Evolutionary conservation across 2,888 invertebrate genomes (phyloP), one percentile per base, ranked within the genome.

Genomic region (Campopleginae sp.): DNA sequence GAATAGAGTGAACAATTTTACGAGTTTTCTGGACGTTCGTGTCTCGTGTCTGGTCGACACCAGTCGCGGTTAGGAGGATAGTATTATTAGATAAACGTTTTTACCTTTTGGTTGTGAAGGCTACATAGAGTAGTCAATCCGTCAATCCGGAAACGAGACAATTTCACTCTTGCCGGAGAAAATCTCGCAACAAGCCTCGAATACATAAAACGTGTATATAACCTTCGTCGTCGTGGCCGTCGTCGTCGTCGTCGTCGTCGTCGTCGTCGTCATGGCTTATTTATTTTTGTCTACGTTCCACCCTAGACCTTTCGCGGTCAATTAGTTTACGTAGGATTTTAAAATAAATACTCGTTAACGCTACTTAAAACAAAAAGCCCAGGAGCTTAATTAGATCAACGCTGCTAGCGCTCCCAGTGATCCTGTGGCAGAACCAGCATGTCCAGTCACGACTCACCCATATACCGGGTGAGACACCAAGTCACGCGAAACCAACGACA

Each of bases 271-370:
- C 76, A 33, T 44, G 82, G 88, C 87, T 89, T 90, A 89, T 90
- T 90, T 90, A 90, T 90, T 90, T 90, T 89, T 87, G 82, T 87
- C 84, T 61, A 75, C 72, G 70, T 27, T 61, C 27, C n/a, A 48
- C 19, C n/a, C 23, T 38, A 27, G 48, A 75, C 48, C 63, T 75
- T 90, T 89, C 89, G 90, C 87, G 91, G 91, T 90, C 91, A 91
- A 91, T 91, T 91, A 91, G 90, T 86, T 77, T 86, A 87, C 86
- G 84, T 85, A 88, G 89, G 89, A 91, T 91, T 91, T 89, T 90
- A 90, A 91, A 91, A 91, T 90, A 91, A 91, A 91, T 90, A 91
- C 90, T 91, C 90, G 91, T 91, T 90, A 91, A 90, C 90, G 89
- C 88, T 89, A 90, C 90, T 91, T 90, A 89, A 90, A 91, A 91